Conservation (phyloP, 2,797 vertebrate species). For the Numenius phaeopus region DNA sequence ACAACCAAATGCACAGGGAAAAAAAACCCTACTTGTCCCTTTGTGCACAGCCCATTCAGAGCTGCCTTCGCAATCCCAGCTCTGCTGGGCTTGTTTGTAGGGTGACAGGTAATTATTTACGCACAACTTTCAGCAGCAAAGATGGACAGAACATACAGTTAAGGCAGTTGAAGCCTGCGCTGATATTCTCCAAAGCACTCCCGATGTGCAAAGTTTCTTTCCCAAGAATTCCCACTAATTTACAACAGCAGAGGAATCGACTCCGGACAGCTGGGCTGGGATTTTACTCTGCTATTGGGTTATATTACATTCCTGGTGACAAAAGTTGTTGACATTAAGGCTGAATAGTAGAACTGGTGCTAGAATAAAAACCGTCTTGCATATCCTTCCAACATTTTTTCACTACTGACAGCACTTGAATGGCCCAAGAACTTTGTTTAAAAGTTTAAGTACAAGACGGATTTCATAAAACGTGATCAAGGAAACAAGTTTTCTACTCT, state of each 20-base stretch:
- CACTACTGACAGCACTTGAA: background rate
- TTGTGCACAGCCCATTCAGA: background rate
- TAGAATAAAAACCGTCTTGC: background rate
- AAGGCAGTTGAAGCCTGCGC: background rate
- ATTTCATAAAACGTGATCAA: background rate
- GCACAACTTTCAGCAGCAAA: background rate
- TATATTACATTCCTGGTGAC: background rate
- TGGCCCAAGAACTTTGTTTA: background rate
- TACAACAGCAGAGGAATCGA: background rate
- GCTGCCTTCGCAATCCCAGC: background rate
- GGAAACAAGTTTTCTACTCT: background rate
- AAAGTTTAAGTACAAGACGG: background rate
- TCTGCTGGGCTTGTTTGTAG: background rate
- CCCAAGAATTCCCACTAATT: background rate
- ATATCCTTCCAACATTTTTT: background rate
- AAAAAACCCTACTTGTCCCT: background rate
- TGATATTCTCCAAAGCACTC: background rate
- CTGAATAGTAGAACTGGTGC: background rate
- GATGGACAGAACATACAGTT: background rate
- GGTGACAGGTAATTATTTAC: background rate
- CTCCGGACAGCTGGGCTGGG: background rate
- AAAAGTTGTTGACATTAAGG: conserved; percentile 14
- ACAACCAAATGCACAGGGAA: background rate
- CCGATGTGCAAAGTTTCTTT: background rate
- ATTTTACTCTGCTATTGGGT: conserved; percentile 8